Conservation (phyloP, 2,888 invertebrate genomes). For the Anthophora plumipes region DNA sequence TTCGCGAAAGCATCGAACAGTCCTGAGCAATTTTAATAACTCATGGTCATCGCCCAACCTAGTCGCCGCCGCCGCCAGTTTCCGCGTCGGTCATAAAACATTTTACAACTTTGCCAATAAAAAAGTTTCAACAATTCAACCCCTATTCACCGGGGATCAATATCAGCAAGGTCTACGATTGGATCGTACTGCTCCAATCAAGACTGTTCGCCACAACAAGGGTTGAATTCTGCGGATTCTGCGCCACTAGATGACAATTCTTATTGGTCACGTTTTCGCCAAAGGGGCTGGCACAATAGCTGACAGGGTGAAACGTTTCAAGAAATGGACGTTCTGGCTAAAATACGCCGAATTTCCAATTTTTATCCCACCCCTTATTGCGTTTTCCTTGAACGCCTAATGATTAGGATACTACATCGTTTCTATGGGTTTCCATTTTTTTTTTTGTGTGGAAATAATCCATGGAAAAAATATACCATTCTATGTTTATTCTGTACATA, state of each 20-base stretch:
- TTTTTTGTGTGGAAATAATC: not conserved
- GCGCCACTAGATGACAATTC: slow-evolving; percentile 67
- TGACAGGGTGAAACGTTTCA: slow-evolving; percentile 54
- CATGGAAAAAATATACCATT: not conserved
- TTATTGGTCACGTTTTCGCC: slow-evolving; percentile 73
- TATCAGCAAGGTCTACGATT: slow-evolving; percentile 67
- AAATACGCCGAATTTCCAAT: slow-evolving; percentile 51
- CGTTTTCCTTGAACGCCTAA: slow-evolving; percentile 36
- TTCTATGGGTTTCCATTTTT: not conserved
- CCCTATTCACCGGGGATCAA: slow-evolving; percentile 55
- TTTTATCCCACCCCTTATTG: slow-evolving; percentile 47
- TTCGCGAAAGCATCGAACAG: slow-evolving; percentile 70
- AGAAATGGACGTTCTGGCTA: slow-evolving; percentile 71
- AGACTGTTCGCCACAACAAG: slow-evolving; percentile 53
- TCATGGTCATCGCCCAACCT: slow-evolving; percentile 70
- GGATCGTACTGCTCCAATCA: slow-evolving; percentile 72
- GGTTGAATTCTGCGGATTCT: slow-evolving; percentile 77
- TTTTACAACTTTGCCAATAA: slow-evolving; percentile 75
- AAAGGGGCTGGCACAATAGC: slow-evolving; percentile 73
- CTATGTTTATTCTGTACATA: not conserved
- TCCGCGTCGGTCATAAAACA: slow-evolving; percentile 75
- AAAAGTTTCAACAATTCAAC: slow-evolving; percentile 76
- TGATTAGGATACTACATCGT: not conserved
- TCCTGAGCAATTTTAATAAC: slow-evolving; percentile 76
- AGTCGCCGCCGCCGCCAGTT: slow-evolving; percentile 64